Base-by-base conservation (phyloP, 2,888 invertebrate genomes). In the Caenorhabditis sulstoni region DNA sequence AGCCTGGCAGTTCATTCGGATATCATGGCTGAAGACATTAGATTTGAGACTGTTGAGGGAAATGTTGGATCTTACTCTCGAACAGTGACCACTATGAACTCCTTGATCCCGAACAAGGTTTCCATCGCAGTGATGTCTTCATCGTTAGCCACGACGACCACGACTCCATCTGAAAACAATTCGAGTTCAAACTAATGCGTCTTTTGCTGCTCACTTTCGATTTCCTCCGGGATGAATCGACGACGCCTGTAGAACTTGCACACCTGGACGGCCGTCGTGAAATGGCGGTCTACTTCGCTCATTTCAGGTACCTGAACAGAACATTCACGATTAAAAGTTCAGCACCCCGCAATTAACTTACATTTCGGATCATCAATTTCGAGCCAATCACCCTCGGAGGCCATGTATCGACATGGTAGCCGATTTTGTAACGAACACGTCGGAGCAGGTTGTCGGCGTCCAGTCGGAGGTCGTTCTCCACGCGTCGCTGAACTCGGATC, bases 381-480 rank as follows among this genome's bases (percentile, higher is more conserved):
- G 52, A 12, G 4, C 41, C n/a, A 3, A 61, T 35, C 0, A 20
- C 14, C 8, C 8, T 52, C 20, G 68, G 68, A 35, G 68, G 68
- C 68, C 68, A 68, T 1, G 18, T 8, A 3, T 59, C 37, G 12
- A 59, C 59, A 16, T 53, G 52, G n/a, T 41, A 68, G 11, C 68
- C 68, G 11, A 22, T 22, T 5, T 35, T 11, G 9, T 50, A 37
- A 11, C 39, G 23, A 1, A 11, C 52, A 4, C 39, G 22, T 3
- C 44, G 49, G 18, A 52, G 45, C 3, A 52, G 20, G 0, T 20
- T 1, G 20, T 52, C 41, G 16, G 0, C 9, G 14, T 39, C 18
- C 7, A 29, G 7, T 29, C 29, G 29, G 29, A 3, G 4, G 7
- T 29, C 29, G 7, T 29, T 29, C 7, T 29, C 29, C 29, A 29